Evolutionary conservation across 2,888 invertebrate species (phyloP).

Genomic region (Drosophila mimica): DNA sequence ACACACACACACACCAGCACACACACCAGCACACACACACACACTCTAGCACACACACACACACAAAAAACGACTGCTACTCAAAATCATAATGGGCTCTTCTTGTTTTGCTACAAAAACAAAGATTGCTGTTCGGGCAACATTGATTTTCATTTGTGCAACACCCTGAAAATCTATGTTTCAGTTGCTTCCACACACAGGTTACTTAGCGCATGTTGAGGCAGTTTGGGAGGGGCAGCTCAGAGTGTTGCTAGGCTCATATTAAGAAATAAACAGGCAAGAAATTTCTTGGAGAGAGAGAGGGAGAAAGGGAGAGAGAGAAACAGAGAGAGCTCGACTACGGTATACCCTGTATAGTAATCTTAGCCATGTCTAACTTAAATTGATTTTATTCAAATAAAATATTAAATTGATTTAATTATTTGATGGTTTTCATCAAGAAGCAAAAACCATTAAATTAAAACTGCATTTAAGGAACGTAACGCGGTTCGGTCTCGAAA

Average conservation of each 20-base stretch:
- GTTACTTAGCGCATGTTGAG: constrained; percentile 21
- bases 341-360: background rate
- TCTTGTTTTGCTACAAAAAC: constrained; percentile 6
- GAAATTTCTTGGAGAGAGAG: background rate
- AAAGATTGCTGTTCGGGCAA: constrained; percentile 29
- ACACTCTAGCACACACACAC: background rate
- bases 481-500: background rate
- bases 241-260: background rate
- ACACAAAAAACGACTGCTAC: constrained; percentile 22
- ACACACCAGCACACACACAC: background rate
- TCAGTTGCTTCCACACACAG: constrained; percentile 26
- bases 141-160: constrained; percentile 76
- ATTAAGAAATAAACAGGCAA: background rate
- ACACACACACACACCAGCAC: constrained; percentile 6
- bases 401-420: background rate
- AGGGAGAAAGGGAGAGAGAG: background rate
- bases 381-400: background rate
- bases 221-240: background rate
- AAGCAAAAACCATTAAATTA: background rate
- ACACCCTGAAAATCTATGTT: constrained; percentile 54
- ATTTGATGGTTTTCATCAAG: too few relatives aligned
- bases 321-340: background rate
- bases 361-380: background rate
- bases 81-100: constrained; percentile 54
- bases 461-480: background rate